phyloP scores from a whole-genome alignment of 2,113 vertebrate genomes.

The Falco punctatus region DNA sequence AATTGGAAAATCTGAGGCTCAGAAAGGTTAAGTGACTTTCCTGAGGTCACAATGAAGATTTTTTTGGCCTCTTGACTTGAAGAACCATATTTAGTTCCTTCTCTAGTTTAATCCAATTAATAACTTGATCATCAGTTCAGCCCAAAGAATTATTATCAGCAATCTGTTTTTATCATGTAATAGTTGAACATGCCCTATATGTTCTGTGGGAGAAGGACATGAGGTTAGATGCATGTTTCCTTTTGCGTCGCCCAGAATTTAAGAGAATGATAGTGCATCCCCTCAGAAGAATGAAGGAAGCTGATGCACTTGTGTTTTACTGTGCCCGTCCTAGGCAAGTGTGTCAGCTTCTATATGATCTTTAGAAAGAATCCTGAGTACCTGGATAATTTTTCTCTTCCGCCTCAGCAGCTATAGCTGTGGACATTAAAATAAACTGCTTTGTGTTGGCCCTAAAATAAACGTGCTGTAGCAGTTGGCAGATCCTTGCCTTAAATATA shows the following conservation, averaged over 20 bases:
- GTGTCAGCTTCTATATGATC: neutral
- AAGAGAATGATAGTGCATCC: neutral
- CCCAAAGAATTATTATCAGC: neutral
- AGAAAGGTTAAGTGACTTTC: neutral
- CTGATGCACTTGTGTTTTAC: neutral
- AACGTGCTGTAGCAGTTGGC: neutral
- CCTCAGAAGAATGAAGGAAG: neutral
- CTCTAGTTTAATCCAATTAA: neutral
- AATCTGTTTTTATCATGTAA: neutral
- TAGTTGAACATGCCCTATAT: neutral
- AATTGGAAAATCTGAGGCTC: slow-evolving; percentile 8
- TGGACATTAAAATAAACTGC: neutral
- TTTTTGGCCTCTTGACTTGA: neutral
- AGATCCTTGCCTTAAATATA: neutral
- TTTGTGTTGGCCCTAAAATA: neutral
- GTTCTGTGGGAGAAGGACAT: neutral
- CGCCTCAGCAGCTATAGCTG: neutral
- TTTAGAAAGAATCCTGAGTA: neutral
- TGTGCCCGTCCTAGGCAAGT: neutral
- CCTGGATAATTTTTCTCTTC: neutral
- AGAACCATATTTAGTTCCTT: neutral
- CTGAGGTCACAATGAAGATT: neutral
- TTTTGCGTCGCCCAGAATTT: neutral
- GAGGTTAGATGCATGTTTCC: neutral
- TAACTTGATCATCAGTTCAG: neutral